Evolutionary conservation across 2,888 invertebrate species (phyloP).

Genomic region (Rhingia rostrata): DNA sequence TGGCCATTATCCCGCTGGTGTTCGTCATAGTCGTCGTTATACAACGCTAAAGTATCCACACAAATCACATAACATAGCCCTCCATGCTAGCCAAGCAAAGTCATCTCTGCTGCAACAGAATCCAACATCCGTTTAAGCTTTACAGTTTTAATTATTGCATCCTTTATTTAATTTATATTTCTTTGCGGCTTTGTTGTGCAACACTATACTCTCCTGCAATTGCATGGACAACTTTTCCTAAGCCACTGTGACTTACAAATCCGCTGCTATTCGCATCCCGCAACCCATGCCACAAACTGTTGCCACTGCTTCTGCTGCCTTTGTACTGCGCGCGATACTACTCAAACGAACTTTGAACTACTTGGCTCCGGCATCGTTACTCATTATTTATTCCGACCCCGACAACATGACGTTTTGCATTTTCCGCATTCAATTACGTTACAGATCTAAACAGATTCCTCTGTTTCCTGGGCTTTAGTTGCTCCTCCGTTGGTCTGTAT

Average conservation of each 20-base stretch:
- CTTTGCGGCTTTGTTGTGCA: slow-evolving; percentile 37
- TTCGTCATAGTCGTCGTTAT: too few relatives aligned
- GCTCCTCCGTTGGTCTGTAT: background rate
- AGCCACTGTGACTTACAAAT: slow-evolving; percentile 30
- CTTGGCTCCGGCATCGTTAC: slow-evolving; percentile 36
- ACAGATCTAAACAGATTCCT: slow-evolving; percentile 55
- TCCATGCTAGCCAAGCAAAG: slow-evolving; percentile 6
- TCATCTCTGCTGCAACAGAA: slow-evolving; percentile 12
- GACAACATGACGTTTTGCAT: slow-evolving; percentile 54
- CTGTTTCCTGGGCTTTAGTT: background rate
- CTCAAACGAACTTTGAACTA: slow-evolving; percentile 62
- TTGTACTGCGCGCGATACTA: slow-evolving; percentile 3
- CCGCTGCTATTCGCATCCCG: background rate
- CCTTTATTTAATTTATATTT: slow-evolving; percentile 54
- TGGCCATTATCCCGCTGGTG: too few relatives aligned
- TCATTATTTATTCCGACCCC: slow-evolving; percentile 63
- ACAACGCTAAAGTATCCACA: background rate
- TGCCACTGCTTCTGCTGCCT: background rate
- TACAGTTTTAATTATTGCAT: slow-evolving; percentile 53
- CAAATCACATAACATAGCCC: slow-evolving; percentile 2
- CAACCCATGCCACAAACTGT: background rate
- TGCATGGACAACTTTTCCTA: slow-evolving; percentile 22
- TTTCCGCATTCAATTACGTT: slow-evolving; percentile 63
- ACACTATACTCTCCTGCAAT: background rate
- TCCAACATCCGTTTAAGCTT: slow-evolving; percentile 35